Evolutionary conservation across 2,888 invertebrate species (phyloP).

Genomic region (Oscheius myriophilus): DNA sequence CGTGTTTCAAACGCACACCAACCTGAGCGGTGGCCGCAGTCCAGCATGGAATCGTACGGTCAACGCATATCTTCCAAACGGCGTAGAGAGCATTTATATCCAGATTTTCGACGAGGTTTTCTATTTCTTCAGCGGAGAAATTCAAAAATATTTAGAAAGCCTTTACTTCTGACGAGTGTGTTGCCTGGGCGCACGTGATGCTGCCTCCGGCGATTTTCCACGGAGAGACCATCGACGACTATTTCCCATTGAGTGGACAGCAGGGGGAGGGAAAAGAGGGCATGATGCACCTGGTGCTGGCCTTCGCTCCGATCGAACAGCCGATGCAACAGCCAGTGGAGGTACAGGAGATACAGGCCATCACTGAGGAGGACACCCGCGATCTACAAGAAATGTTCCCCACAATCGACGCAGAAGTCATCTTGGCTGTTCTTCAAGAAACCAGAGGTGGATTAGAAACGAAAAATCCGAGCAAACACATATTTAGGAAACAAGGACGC

Average conservation of each 20-base stretch:
- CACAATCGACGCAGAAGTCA: constrained; percentile 87
- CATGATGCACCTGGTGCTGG: constrained; percentile 88
- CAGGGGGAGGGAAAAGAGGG: constrained; percentile 94
- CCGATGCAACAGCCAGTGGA: neutral
- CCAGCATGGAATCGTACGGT: constrained; percentile 96
- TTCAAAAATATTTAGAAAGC: constrained; percentile 77
- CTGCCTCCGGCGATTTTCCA: constrained; percentile 84
- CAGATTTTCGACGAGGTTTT: constrained; percentile 90
- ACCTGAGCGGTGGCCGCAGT: constrained; percentile 82
- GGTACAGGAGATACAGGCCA: constrained; percentile 30
- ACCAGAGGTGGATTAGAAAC: constrained; percentile 31
- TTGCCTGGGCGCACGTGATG: constrained; percentile 90
- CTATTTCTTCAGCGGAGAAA: neutral
- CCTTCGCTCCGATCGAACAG: constrained; percentile 73
- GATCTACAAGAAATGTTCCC: constrained; percentile 92
- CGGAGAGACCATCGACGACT: constrained; percentile 92
- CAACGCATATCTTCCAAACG: constrained; percentile 87
- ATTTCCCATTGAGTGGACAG: constrained; percentile 91
- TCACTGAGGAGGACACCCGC: constrained; percentile 72
- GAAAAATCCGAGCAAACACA: neutral
- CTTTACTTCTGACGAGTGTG: constrained; percentile 92
- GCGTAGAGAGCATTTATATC: constrained; percentile 86
- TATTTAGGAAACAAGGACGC: constrained; percentile 83
- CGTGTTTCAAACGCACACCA: constrained; percentile 94
- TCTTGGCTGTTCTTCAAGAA: constrained; percentile 71